Evolutionary conservation across 1,140 invertebrate species (phyloP), one percentile per base, ranked within the genome.

Genomic region (Tetramorium alpestre): DNA sequence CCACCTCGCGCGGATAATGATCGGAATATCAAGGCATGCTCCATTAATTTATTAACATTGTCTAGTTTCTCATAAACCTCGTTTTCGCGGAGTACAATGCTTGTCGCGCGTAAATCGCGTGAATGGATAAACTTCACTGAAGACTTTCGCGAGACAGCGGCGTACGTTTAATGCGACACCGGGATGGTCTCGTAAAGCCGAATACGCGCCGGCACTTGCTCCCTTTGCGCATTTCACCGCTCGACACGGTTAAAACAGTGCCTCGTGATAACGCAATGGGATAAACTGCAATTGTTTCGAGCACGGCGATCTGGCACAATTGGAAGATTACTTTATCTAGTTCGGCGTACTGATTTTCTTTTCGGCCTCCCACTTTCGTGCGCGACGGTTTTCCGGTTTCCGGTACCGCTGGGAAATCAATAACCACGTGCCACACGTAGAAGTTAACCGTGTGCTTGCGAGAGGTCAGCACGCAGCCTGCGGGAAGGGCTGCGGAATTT

Each of bases 31-130:
- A 82, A 60, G 41, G 2, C 18, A 82, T 54, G 54, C 67, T 82
- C 38, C 41, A 73, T 73, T 72, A 82, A 73, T 73, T 73, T 82
- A 73, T 73, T 82, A 82, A 82, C 80, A 38, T 82, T 82, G 18
- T 49, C 41, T 54, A 58, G 22, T 60, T 60, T 1, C 41, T 72
- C 41, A 51, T 33, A 47, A 73, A 73, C 38, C 13, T 72, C 41
- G 41, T 44, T 82, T 47, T 82, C 67, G 33, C 51, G 49, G 18
- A 67, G 16, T 10, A 73, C 54, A 73, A 73, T 73, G 22, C n/a
- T 25, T 22, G 51, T 44, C 78, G 18, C 51, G n/a, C 38, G 18
- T 72, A 72, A 82, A 82, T 60, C 54, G 80, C 54, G 67, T 33
- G 25, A 60, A 73, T 47, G 54, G 67, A 82, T 58, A 72, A 82